Percentiles rank a stretch among this genome's conserved stretches.
phyloP scores from a whole-genome alignment of 2,797 vertebrate genomes.

The Xenops minutus region DNA sequence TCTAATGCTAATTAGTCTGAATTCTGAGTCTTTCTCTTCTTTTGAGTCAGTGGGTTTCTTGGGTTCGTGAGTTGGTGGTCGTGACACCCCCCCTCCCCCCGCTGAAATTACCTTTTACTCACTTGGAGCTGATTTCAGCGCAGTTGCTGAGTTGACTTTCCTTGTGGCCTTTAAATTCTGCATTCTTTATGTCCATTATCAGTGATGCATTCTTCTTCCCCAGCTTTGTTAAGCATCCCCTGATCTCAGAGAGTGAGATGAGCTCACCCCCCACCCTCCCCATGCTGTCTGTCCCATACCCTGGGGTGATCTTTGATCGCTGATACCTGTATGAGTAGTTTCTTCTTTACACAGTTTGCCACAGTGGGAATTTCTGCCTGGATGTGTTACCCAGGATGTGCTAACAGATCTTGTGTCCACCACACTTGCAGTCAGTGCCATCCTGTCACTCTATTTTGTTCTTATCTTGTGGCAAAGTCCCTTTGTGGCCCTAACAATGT shows the following conservation, averaged over 20 bases:
- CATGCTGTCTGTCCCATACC: background rate
- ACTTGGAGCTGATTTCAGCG: background rate
- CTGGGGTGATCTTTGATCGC: background rate
- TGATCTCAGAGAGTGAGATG: background rate
- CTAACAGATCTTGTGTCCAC: background rate
- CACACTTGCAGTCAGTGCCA: background rate
- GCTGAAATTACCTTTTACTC: background rate
- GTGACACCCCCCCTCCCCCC: background rate
- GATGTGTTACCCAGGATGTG: background rate
- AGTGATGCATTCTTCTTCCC: background rate
- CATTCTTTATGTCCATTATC: background rate
- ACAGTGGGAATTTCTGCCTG: background rate
- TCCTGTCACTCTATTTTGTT: background rate
- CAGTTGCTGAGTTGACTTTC: background rate
- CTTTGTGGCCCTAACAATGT: background rate
- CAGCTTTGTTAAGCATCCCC: background rate
- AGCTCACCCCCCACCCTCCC: no score
- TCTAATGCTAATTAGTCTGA: background rate
- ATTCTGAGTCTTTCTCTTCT: background rate
- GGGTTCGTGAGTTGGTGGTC: background rate
- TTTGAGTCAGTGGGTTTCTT: background rate
- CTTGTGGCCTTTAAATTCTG: background rate
- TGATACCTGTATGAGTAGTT: accelerated
- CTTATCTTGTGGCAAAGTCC: accelerated
- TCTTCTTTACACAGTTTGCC: background rate